Evolutionary conservation across 1,140 invertebrate species (phyloP).

Genomic region (Caerostris extrusa): DNA sequence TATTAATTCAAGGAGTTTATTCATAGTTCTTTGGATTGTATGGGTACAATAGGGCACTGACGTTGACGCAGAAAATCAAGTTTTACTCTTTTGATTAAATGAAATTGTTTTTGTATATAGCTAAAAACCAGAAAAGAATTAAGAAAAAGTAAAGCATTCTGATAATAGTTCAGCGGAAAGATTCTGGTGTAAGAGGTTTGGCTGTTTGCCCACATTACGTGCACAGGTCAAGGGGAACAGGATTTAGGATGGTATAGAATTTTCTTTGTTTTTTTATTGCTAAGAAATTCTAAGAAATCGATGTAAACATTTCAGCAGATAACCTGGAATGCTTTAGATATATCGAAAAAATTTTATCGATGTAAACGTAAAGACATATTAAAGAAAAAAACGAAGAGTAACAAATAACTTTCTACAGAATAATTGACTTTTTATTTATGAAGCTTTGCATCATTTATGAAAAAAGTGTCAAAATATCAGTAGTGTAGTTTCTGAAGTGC

Average conservation of each 20-base stretch:
- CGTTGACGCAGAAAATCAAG: background rate
- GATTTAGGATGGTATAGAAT: background rate
- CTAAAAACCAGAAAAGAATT: background rate
- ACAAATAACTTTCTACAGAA: too few species aligned
- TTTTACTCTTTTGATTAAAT: background rate
- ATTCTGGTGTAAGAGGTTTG: background rate
- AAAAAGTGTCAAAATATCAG: too few species aligned
- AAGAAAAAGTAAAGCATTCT: background rate
- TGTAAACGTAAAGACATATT: too few species aligned
- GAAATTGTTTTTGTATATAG: background rate
- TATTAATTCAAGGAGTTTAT: too few species aligned
- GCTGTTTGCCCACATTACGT: constrained; percentile 15
- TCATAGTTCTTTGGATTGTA: too few species aligned
- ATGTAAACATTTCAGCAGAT: background rate
- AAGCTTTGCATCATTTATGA: too few species aligned
- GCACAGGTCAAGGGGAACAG: background rate
- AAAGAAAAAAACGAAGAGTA: too few species aligned
- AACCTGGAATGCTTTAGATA: background rate
- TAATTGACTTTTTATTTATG: too few species aligned
- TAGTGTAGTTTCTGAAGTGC: too few species aligned
- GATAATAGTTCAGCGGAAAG: constrained; percentile 2
- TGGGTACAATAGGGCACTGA: too few species aligned
- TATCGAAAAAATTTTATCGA: background rate
- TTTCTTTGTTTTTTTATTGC: background rate
- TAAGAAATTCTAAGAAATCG: background rate